Evolutionary conservation across 1,140 invertebrate species (phyloP), one percentile per base, ranked within the genome.

Genomic region (Pinna nobilis): DNA sequence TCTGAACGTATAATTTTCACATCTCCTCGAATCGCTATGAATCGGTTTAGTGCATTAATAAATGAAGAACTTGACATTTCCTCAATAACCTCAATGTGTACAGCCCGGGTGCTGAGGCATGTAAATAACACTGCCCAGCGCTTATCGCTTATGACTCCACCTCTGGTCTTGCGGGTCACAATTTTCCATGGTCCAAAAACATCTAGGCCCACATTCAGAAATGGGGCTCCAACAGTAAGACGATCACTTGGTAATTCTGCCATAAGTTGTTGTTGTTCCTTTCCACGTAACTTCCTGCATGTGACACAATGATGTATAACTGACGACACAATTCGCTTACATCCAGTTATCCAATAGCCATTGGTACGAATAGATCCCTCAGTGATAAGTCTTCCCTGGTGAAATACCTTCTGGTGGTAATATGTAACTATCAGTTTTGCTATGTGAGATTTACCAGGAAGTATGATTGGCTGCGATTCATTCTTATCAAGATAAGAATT

Each of bases 81-180:
- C 23, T 77, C 71, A 18, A 80, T n/a, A 30, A 80, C 57, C 49
- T 82, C 63, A 44, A 82, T 75, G 70, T 82, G 75, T 20, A 79
- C 47, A 11, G 65, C 66, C 23, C 69, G 25, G 7, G 28, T 64
- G 20, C 18, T n/a, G 32, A 76, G 23, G 59, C 76, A 82, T 23
- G 73, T 81, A 67, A 82, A 76, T 15, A 80, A 44, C 13, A 75
- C 39, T 55, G 69, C 80, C 77, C 67, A 82, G 61, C 72, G 18
- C 33, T 78, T 81, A 25, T 28, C 44, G 13, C 74, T 55, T 13
- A 64, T n/a, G 5, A n/a, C 6, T 6, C 70, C 69, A n/a, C 77
- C 74, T 1, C 70, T 65, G 2, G 72, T 76, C 41, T 55, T 64
- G 7, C 51, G 49, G 28, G 57, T 18, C 13, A 64, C 44, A 9